Percentiles rank a stretch among this genome's conserved stretches.
Evolutionary conservation across 1,140 invertebrate species (phyloP).

Genomic region (Anthonomus grandis): DNA sequence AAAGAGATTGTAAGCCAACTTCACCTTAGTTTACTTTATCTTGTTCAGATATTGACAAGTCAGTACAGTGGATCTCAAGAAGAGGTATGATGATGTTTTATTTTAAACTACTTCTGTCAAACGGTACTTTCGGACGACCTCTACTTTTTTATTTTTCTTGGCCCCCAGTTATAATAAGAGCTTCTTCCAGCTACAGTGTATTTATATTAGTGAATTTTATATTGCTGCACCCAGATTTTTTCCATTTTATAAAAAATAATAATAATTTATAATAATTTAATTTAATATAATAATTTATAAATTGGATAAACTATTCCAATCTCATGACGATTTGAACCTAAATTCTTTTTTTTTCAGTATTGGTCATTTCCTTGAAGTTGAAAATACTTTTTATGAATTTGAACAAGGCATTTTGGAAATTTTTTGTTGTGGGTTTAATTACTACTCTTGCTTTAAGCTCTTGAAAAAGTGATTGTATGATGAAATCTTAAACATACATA

Average conservation of each 20-base stretch:
- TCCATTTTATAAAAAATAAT: neutral
- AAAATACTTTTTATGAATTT: neutral
- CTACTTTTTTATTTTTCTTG: neutral
- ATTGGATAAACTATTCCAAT: no score
- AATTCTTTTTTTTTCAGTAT: neutral
- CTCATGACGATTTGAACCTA: no score
- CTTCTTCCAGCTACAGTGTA: neutral
- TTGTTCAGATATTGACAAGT: neutral
- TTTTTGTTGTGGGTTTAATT: neutral
- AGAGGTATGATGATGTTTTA: neutral
- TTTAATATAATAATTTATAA: no score
- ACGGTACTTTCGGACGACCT: neutral
- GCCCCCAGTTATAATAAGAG: neutral
- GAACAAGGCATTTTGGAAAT: neutral
- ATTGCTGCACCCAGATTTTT: neutral
- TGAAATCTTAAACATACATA: no score
- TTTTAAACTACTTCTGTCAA: neutral
- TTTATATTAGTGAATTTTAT: neutral
- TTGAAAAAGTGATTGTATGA: no score
- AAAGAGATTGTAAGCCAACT: no score
- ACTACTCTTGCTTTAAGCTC: neutral
- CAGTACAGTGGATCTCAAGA: neutral
- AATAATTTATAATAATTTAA: no score
- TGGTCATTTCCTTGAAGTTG: neutral
- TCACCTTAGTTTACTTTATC: no score